These are phyloP conservation scores for Leucophenga varia DNA, from an alignment of 1,140 invertebrate species.

Conservation along the genomic window DNA sequence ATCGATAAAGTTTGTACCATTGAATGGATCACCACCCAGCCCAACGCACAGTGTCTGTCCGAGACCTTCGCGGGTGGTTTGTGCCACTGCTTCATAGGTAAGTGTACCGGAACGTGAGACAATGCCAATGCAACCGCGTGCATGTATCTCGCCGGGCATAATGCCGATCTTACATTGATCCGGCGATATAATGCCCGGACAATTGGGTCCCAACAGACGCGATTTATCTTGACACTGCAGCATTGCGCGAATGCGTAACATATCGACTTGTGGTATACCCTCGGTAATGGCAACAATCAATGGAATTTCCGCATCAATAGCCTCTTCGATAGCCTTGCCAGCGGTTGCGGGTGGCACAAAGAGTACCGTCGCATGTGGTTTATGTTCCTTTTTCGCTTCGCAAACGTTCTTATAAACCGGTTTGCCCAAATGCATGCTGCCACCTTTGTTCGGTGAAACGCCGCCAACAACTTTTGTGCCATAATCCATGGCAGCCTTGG, in stretches of 20 bases:
- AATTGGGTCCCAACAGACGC: constrained; percentile 95
- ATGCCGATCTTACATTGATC: constrained; percentile 99
- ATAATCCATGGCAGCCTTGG: constrained; percentile 95
- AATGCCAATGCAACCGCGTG: constrained; percentile 88
- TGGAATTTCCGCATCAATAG: constrained; percentile 94
- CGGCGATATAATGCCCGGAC: constrained; percentile 97
- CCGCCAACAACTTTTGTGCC: constrained; percentile 97
- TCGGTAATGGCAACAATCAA: constrained; percentile 98
- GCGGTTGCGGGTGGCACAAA: constrained; percentile 96
- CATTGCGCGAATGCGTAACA: constrained; percentile 93
- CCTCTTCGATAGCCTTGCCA: constrained; percentile 89
- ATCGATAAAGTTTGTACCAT: constrained; percentile 99
- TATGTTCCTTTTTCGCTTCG: constrained; percentile 76
- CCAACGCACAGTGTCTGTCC: constrained; percentile 97
- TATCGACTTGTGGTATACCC: constrained; percentile 97
- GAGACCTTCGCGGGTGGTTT: constrained; percentile 88
- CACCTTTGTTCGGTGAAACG: constrained; percentile 95
- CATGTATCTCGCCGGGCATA: constrained; percentile 98
- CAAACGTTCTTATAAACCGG: constrained; percentile 91
- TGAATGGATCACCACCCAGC: constrained; percentile 99
- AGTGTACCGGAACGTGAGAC: constrained; percentile 97
- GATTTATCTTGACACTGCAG: constrained; percentile 87
- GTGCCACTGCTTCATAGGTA: constrained; percentile 97
- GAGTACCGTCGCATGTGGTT: constrained; percentile 89
- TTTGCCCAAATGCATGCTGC: constrained; percentile 85